phyloP scores from a whole-genome alignment of 2,113 vertebrate species.

The Ploceus nigricollis region DNA sequence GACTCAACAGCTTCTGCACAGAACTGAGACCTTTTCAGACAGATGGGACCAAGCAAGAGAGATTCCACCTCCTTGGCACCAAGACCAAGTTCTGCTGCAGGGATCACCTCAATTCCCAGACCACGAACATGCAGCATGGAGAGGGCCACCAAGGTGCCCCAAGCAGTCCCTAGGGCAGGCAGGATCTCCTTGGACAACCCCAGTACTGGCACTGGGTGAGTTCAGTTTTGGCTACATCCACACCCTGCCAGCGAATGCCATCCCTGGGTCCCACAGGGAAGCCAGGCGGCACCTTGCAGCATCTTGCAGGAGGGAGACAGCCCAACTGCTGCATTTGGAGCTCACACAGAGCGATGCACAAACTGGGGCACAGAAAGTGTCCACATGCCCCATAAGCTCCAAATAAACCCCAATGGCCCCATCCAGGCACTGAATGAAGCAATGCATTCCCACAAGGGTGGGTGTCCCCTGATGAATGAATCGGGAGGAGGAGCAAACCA shows the following conservation, averaged over 20 bases:
- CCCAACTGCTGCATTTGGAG: accelerated
- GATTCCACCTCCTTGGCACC: accelerated
- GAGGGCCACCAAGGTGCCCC: background rate
- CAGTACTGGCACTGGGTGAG: accelerated
- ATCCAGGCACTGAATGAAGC: background rate
- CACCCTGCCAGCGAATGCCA: background rate
- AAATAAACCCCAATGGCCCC: background rate
- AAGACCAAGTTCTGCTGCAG: accelerated
- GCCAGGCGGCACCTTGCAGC: accelerated
- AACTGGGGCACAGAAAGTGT: background rate
- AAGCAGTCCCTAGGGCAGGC: background rate
- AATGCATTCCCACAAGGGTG: background rate
- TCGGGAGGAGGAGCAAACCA: background rate
- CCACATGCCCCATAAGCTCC: accelerated
- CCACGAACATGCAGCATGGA: accelerated
- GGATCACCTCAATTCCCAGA: background rate
- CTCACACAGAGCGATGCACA: accelerated
- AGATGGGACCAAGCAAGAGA: background rate
- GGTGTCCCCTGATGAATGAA: background rate
- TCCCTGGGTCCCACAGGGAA: background rate
- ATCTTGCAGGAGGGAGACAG: background rate
- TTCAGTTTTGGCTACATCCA: background rate
- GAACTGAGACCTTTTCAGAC: background rate
- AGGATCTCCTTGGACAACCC: background rate
- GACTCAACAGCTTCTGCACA: background rate